Base-by-base conservation (phyloP, 2,797 vertebrate genomes). In the Cossypha niveicapilla region DNA sequence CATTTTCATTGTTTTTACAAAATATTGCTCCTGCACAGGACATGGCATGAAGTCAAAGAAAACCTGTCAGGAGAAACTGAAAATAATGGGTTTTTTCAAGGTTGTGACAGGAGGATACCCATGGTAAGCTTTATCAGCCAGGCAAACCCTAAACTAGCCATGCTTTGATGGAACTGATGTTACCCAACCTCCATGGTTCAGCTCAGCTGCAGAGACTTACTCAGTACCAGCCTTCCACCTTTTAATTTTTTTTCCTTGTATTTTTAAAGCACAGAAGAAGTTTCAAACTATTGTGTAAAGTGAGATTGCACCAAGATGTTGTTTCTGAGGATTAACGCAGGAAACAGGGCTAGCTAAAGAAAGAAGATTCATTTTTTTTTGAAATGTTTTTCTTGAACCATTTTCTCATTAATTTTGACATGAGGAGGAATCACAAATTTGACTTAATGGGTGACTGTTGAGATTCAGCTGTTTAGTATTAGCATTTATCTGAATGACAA, bases 31-130 rank as follows among this genome's bases (percentile, higher is more conserved):
- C 41, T 61, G 13, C 35, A 62, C 18, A 78, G 61, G 8, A 35
- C 2, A 7, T 28, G 13, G 18, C 5, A 42, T 9, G 9, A 62
- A 39, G 3, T 45, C 7, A 71, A 74, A 80, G 16, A 51, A 65
- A 77, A 24, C 1, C 11, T 44, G 5, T 41, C 16, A 70, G 28
- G 6, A 75, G 24, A 58, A 70, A 54, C 2, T 44, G 27, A 58
- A 78, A 68, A 72, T 3, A 41, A 2, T 0, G 0, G 3, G 1
- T 3, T 34, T 60, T 58, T 45, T 25, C 10, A 67, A 48, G 9
- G 3, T 4, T 81, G 4, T 67, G 11, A n/a, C 8, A 24, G 34
- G 5, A 57, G 5, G 3, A 41, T 24, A 71, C 5, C 3, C 10
- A 9, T 22, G 3, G 18, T 30, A 56, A 72, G 2, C 5, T 85